phyloP scores from a whole-genome alignment of 2,888 invertebrate species.

The Macroteleia sp. region DNA sequence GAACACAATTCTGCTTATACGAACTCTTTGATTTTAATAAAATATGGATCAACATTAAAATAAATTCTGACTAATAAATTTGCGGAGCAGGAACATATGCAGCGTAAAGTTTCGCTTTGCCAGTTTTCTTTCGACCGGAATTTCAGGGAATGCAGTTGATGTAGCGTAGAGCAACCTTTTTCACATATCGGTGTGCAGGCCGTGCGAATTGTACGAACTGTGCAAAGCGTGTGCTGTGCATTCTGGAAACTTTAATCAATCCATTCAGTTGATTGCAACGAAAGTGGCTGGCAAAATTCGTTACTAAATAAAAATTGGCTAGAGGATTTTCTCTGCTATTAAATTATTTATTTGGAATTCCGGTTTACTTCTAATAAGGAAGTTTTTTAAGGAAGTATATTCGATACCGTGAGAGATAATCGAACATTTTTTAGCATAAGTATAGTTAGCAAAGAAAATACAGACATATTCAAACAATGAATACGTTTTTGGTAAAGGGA shows the following conservation, averaged over 20 bases:
- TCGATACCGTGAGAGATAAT: too few species aligned
- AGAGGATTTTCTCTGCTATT: not conserved
- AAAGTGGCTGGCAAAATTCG: conserved; percentile 32
- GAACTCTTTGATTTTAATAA: too few species aligned
- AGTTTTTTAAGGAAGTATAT: too few species aligned
- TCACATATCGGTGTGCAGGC: conserved; percentile 35
- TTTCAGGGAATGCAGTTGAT: conserved; percentile 31
- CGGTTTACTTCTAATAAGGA: too few species aligned
- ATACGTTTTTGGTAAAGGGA: too few species aligned
- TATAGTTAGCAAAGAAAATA: too few species aligned
- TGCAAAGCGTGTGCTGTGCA: conserved; percentile 41
- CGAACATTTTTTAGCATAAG: too few species aligned
- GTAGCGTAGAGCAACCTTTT: conserved; percentile 42
- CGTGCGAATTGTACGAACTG: conserved; percentile 39
- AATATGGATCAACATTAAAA: conserved; percentile 35
- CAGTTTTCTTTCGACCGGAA: conserved; percentile 37
- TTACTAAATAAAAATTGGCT: conserved; percentile 29
- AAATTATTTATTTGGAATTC: conserved; percentile 12
- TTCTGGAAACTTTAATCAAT: conserved; percentile 56
- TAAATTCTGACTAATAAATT: conserved; percentile 42
- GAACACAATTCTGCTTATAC: too few species aligned
- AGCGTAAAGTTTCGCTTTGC: conserved; percentile 48
- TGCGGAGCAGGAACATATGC: conserved; percentile 36
- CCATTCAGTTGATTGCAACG: conserved; percentile 49
- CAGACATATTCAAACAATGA: too few species aligned